Percentiles rank a stretch among this genome's conserved stretches.
phyloP scores from a whole-genome alignment of 2,797 vertebrate species.

The Chiroxiphia lanceolata region DNA sequence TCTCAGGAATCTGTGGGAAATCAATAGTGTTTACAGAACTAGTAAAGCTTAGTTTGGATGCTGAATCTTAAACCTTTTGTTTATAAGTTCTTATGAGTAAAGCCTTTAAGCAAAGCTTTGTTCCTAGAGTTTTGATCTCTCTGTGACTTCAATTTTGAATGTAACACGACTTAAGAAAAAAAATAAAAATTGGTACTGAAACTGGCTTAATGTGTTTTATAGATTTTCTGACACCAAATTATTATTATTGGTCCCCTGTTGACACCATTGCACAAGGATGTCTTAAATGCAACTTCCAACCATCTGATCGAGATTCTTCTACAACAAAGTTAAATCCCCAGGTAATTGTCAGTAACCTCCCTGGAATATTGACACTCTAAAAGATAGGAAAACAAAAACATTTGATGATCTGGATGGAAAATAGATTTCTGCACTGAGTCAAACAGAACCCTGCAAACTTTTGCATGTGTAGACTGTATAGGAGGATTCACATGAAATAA shows the following conservation, averaged over 20 bases:
- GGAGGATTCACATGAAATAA: neutral
- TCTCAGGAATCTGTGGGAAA: conserved; percentile 54
- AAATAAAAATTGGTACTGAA: conserved; percentile 31
- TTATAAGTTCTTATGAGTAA: conserved; percentile 53
- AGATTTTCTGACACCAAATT: conserved; percentile 74
- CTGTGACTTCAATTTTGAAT: conserved; percentile 40
- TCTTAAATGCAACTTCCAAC: conserved; percentile 38
- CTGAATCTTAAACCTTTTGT: conserved; percentile 47
- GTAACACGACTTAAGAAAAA: conserved; percentile 8
- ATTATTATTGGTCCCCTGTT: conserved; percentile 61
- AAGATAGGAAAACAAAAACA: conserved; percentile 6
- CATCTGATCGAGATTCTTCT: conserved; percentile 43
- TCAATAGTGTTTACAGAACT: conserved; percentile 62
- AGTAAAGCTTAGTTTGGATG: conserved; percentile 39
- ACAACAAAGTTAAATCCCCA: neutral
- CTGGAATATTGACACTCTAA: conserved; percentile 8
- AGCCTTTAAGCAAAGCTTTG: conserved; percentile 38
- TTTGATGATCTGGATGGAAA: neutral
- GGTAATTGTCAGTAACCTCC: conserved; percentile 6
- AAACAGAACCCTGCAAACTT: neutral
- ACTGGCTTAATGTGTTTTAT: conserved; percentile 74
- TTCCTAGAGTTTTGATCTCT: conserved; percentile 35
- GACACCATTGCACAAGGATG: conserved; percentile 22
- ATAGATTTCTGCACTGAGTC: neutral
- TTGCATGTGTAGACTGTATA: neutral